Base-by-base conservation (phyloP, 2,888 invertebrate species). In the Bimastos eiseni region DNA sequence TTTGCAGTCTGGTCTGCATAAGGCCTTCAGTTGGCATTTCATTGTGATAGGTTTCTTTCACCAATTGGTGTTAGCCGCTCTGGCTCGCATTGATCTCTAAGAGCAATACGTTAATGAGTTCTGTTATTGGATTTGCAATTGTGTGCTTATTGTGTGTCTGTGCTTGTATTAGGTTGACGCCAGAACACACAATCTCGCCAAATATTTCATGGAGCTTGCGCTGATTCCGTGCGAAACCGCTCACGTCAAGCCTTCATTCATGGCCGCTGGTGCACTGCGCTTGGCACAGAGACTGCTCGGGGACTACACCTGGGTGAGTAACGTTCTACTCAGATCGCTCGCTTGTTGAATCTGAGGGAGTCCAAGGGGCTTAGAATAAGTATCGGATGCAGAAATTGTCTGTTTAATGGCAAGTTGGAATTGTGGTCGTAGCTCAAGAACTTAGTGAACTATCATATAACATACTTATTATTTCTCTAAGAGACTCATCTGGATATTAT, bases 181-280 rank as follows among this genome's bases (percentile, higher is more conserved):
- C 37, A 94, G 96, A 70, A 96, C 97, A 93, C 98, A 98, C 94
- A 96, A 97, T 90, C 96, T 98, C 95, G 97, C 98, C 30, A 98
- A 99, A 95, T 99, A 98, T 95, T 96, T 99, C 91, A 96, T 98
- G 93, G 99, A 99, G 95, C 96, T 98, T 92, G 96, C 97, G 90
- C 95, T 98, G 88, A 95, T 98, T 17, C 97, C 98, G 91, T 98
- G 98, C 94, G 96, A 96, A 30, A 96, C 98, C 96, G 96, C 97
- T 36, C 95, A 96, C 92, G 96, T 97, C 93, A 96, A 96, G 91
- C 98, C 98, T 0, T 99, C 99, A 0, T 96, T 97, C 93, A 96
- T 98, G 91, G 97, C 98, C 86, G 97, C 97, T 19, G 97, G 97
- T 11, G 97, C 98, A 17, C 96, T 97, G 91, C 97, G 97, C 94